Base-by-base conservation (phyloP, 2,113 vertebrate genomes). In the Apteryx mantelli region DNA sequence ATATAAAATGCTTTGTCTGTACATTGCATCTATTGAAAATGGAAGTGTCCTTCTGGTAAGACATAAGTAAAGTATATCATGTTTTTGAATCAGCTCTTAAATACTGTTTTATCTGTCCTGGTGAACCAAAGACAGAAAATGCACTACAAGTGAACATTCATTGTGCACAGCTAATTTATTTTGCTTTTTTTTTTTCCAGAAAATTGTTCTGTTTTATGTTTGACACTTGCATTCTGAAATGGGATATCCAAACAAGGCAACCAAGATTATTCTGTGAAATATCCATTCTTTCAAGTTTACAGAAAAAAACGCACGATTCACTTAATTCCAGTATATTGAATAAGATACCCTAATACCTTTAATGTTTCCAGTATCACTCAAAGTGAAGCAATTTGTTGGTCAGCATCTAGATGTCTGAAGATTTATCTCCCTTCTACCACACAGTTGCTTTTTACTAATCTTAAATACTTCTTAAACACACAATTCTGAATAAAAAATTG, bases 121-220 rank as follows among this genome's bases (percentile, higher is more conserved):
- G 79, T 46, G 85, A 91, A 91, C 56, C 15, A 78, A 85, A 89
- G 69, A 44, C 40, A 80, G 70, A 93, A 95, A 89, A 82, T 76
- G 18, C 56, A 42, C 56, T 63, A 74, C 16, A 70, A 28, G 30
- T n/a, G 93, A 90, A 83, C 24, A 76, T n/a, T 86, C 78, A 55
- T 30, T 30, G 77, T 30, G n/a, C 73, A 68, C 19, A 86, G 50
- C 5, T 88, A 73, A 78, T 75, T 71, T 78, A 16, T 42, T 88
- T 77, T 71, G 46, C 55, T 82, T 88, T 76, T 82, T 68, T 68
- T 55, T 48, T 55, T 46, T 42, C 40, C 91, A 70, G 60, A 68
- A 88, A 88, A 63, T 25, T 74, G 12, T 46, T 40, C 17, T 11
- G 24, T 70, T 89, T 85, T 24, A 63, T 88, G 82, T 65, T 77